Percentiles rank a stretch among this genome's conserved stretches.
Conservation (phyloP, 2,888 invertebrate genomes). For the Odontocolon sp. region DNA sequence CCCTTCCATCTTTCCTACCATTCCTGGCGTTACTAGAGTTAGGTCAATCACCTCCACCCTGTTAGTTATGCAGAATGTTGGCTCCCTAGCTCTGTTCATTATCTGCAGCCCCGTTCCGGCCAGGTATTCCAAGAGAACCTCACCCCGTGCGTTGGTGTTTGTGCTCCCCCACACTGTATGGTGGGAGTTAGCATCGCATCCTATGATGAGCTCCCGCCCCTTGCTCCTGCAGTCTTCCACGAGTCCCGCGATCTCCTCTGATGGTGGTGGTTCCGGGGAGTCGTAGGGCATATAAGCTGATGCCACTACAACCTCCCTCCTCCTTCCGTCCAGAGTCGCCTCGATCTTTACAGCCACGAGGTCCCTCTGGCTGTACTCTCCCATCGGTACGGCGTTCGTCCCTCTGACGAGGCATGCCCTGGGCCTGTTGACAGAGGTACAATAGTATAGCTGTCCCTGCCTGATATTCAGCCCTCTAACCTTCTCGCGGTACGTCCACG, state of each 20-base stretch:
- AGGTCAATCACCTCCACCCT: too few relatives aligned
- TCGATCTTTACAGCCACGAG: conserved; percentile 10
- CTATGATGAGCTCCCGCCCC: conserved; percentile 9
- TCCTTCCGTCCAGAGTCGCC: conserved; percentile 10
- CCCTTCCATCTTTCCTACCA: too few relatives aligned
- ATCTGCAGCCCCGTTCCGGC: too few relatives aligned
- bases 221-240: background rate
- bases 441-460: conserved; percentile 9
- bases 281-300: conserved; percentile 27
- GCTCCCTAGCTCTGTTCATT: too few relatives aligned
- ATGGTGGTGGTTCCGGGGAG: background rate
- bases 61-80: too few relatives aligned
- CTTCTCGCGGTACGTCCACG: background rate
- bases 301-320: conserved; percentile 2
- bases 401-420: conserved; percentile 31
- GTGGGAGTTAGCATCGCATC: conserved; percentile 5
- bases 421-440: conserved; percentile 35
- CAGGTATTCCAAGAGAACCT: conserved; percentile 14
- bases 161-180: conserved; percentile 8
- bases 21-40: too few relatives aligned
- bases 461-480: conserved; percentile 10
- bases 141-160: background rate
- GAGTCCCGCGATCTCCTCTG: conserved; percentile 14
- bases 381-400: background rate
- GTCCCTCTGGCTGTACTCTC: background rate